These are phyloP conservation scores for Lysandra bellargus DNA, from an alignment of 2,888 invertebrate species.

Conservation along the genomic window DNA sequence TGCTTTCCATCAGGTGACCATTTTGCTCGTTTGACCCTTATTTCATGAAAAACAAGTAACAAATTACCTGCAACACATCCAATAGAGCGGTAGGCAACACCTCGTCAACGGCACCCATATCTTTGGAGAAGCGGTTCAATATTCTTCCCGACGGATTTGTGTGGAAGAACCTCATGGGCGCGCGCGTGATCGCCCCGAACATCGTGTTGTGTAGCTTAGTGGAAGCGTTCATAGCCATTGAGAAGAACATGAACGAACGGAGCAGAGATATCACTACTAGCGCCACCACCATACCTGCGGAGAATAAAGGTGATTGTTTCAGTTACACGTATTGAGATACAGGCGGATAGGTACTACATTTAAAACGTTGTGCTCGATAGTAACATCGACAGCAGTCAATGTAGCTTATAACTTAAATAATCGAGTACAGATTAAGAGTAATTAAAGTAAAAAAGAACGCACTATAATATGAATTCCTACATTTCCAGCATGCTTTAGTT, in stretches of 20 bases:
- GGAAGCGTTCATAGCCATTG: slow-evolving; percentile 86
- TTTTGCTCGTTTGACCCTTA: no score
- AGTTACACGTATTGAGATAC: no score
- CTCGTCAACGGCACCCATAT: slow-evolving; percentile 88
- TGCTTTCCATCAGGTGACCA: no score
- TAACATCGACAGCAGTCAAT: no score
- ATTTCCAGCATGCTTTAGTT: no score
- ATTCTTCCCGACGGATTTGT: slow-evolving; percentile 91
- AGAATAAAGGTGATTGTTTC: no score
- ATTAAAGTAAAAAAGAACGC: no score
- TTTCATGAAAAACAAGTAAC: not conserved
- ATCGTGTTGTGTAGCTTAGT: slow-evolving; percentile 89
- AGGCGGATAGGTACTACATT: no score
- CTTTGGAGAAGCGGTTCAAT: slow-evolving; percentile 94
- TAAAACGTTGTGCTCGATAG: no score
- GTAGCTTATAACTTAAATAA: no score
- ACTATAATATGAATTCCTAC: no score
- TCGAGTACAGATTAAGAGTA: no score
- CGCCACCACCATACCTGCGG: slow-evolving; percentile 67
- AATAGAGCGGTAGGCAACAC: slow-evolving; percentile 82
- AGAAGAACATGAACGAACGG: slow-evolving; percentile 82
- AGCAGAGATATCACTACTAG: slow-evolving; percentile 73
- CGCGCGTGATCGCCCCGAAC: slow-evolving; percentile 90
- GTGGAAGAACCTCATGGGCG: slow-evolving; percentile 93
- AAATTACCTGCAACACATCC: slow-evolving; percentile 78